A percentile compares a stretch with the other conserved stretches of the same genome.
Evolutionary conservation across 2,888 invertebrate genomes (phyloP).

Genomic region (Leptarthrus brevirostris): DNA sequence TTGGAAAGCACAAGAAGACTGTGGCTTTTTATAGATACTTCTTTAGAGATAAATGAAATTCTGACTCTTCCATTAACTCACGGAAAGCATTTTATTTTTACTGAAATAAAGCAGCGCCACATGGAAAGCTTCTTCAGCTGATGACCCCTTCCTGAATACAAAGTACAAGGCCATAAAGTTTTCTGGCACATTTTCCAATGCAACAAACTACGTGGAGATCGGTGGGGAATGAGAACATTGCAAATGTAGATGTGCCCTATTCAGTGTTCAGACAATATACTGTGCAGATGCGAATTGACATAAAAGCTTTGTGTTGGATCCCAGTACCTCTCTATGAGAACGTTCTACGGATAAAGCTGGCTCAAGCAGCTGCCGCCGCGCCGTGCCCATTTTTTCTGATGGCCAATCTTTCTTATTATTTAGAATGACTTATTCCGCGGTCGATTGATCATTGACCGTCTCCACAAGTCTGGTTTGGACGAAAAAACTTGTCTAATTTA

Average conservation of each 20-base stretch:
- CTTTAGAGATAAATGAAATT: too few species aligned
- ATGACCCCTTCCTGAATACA: constrained; percentile 29
- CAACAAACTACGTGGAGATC: too few species aligned
- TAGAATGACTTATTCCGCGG: constrained; percentile 3
- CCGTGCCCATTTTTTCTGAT: not conserved
- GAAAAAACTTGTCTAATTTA: too few species aligned
- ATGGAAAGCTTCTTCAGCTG: constrained; percentile 27
- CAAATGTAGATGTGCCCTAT: too few species aligned
- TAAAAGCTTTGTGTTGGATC: constrained; percentile 9
- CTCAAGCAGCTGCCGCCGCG: not conserved
- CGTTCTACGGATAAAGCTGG: not conserved
- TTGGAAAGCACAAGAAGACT: not conserved
- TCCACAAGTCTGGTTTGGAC: not conserved
- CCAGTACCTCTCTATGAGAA: not conserved
- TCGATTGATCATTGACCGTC: constrained; percentile 33
- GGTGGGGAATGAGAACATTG: too few species aligned
- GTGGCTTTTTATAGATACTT: too few species aligned
- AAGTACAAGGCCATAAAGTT: constrained; percentile 36
- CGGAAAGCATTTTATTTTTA: not conserved
- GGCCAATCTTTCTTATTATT: not conserved
- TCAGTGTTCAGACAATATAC: too few species aligned
- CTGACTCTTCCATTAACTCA: too few species aligned
- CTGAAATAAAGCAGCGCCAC: not conserved
- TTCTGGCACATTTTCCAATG: constrained; percentile 14
- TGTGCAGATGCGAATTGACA: too few species aligned